Evolutionary conservation across 2,888 invertebrate species (phyloP).

Genomic region (Acanthosepion lycidas): DNA sequence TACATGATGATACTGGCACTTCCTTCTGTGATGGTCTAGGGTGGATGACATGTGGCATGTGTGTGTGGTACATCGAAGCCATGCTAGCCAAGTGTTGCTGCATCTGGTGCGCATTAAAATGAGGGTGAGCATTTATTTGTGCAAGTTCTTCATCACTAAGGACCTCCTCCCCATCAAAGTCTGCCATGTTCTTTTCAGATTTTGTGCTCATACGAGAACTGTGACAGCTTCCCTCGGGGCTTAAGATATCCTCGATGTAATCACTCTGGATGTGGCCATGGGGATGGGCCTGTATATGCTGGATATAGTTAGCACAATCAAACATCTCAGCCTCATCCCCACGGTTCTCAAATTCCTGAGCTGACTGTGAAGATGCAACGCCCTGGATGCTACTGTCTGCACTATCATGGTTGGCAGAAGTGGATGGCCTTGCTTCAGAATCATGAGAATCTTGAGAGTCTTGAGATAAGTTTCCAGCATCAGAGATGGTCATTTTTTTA

Average conservation of each 20-base stretch:
- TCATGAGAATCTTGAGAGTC: conserved; percentile 48
- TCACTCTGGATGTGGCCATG: conserved; percentile 75
- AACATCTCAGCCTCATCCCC: conserved; percentile 58
- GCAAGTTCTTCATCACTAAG: conserved; percentile 72
- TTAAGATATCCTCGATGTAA: conserved; percentile 79
- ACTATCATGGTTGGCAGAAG: conserved; percentile 37
- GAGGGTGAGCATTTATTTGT: conserved; percentile 68
- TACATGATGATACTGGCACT: conserved; percentile 51
- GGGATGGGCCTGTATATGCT: conserved; percentile 52
- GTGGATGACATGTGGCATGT: conserved; percentile 66
- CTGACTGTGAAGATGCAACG: conserved; percentile 42
- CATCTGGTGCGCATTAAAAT: conserved; percentile 67
- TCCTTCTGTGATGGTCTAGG: conserved; percentile 60
- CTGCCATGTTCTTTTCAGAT: conserved; percentile 94
- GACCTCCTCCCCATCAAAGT: conserved; percentile 85
- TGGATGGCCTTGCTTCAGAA: conserved; percentile 47
- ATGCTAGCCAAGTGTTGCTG: conserved; percentile 73
- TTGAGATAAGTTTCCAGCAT: conserved; percentile 49
- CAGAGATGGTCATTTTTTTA: conserved; percentile 49
- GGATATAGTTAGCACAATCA: conserved; percentile 58
- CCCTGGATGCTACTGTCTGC: conserved; percentile 48
- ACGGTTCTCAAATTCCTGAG: conserved; percentile 48
- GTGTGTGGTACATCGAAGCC: conserved; percentile 73
- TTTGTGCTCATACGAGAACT: conserved; percentile 94
- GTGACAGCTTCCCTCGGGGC: conserved; percentile 82